Base-by-base conservation (phyloP, 2,888 invertebrate species). In the Nesidiocoris tenuis region DNA sequence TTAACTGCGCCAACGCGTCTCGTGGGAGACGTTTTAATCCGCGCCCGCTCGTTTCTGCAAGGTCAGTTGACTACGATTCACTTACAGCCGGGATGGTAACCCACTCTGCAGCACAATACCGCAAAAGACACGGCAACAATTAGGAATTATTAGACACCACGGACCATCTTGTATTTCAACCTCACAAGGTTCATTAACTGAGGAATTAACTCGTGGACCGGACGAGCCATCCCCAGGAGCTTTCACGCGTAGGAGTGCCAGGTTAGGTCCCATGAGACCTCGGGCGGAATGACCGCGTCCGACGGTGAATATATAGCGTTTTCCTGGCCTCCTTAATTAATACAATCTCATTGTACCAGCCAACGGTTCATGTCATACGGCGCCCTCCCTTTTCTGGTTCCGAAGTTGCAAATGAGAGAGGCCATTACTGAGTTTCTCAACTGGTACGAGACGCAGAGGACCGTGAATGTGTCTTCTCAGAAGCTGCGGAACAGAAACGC, bases 401-500 rank as follows among this genome's bases (percentile, higher is more conserved):
- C 72, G 55, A 39, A 61, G 61, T 72, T 72, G 72, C 72, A 72
- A 72, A 72, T 72, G 63, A 72, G 72, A 39, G 21, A 54, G 61
- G 72, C 22, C 72, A 63, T 72, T 61, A 72, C 19, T 22, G 25
- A 72, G 72, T 72, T 72, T 39, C 72, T 72, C 61, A 54, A 72
- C 72, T 63, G 72, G 39, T 72, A 61, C 39, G 54, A 72, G 24
- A 61, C 61, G 61, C 61, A 39, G 25, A 61, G 39, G 63, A 7
- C 72, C 72, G 72, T 72, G 63, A 61, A 72, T 72, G 65, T 72
- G 72, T 72, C 72, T 72, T 72, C 72, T 61, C n/a, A 19, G 59
- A 59, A 39, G 3, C 3, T 39, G 39, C 39, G 39, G n/a, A n/a
- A n/a, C n/a, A n/a, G n/a, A n/a, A n/a, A n/a, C n/a, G n/a, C n/a